phyloP scores from a whole-genome alignment of 2,888 invertebrate genomes.

The Cheilosia vernalis region DNA sequence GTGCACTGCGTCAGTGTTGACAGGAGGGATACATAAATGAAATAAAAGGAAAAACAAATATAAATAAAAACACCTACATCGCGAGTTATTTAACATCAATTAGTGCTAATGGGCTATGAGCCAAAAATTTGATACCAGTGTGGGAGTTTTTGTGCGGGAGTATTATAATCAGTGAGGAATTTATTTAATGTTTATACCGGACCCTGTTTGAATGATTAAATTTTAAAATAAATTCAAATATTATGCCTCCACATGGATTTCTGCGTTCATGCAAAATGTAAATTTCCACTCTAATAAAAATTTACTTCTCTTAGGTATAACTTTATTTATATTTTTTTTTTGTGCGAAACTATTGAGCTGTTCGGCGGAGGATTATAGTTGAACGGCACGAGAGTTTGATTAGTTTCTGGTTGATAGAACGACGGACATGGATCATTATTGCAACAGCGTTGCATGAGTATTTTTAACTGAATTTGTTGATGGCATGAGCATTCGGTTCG shows the following conservation, averaged over 20 bases:
- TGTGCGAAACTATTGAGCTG: neutral
- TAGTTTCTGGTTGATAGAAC: slow-evolving; percentile 3
- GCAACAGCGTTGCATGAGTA: slow-evolving; percentile 5
- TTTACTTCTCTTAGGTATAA: no score
- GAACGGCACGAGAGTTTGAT: slow-evolving; percentile 49
- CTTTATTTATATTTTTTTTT: slow-evolving; percentile 1
- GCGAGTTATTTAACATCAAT: slow-evolving; percentile 57
- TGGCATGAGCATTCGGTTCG: neutral
- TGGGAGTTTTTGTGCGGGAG: slow-evolving; percentile 22
- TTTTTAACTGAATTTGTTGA: neutral
- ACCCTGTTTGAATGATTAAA: slow-evolving; percentile 13
- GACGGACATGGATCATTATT: slow-evolving; percentile 17
- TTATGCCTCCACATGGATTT: neutral
- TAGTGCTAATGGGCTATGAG: slow-evolving; percentile 16
- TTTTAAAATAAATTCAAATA: slow-evolving; percentile 28
- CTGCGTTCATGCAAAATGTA: slow-evolving; percentile 41
- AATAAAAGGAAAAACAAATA: no score
- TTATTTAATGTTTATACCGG: slow-evolving; percentile 36
- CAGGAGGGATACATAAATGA: no score
- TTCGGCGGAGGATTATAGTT: slow-evolving; percentile 21
- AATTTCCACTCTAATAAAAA: slow-evolving; percentile 36
- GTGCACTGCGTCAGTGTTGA: no score
- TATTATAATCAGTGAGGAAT: slow-evolving; percentile 55
- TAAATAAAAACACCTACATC: slow-evolving; percentile 2
- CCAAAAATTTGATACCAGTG: slow-evolving; percentile 1